A percentile compares a stretch with the other conserved stretches of the same genome.
Evolutionary conservation across 2,888 invertebrate genomes (phyloP).

Genomic region (Caenorhabditis parvicauda): DNA sequence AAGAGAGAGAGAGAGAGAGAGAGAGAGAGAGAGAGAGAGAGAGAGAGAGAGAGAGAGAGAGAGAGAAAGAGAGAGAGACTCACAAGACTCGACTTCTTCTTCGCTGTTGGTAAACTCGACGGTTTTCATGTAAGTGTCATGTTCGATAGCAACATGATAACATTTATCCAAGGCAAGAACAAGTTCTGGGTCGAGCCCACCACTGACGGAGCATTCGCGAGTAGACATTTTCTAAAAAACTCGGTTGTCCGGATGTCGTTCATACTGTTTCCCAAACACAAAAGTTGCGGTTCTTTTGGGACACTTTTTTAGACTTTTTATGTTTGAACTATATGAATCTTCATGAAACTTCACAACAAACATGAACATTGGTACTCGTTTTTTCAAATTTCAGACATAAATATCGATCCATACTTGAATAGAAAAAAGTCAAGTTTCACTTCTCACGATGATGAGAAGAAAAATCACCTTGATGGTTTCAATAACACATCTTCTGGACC

Average conservation of each 20-base stretch:
- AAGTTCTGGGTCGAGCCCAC: conserved; percentile 27
- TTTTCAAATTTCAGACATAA: not conserved
- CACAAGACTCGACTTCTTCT: conserved; percentile 37
- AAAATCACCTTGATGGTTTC: conserved; percentile 35
- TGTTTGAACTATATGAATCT: no score
- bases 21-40: no score
- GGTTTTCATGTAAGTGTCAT: conserved; percentile 37
- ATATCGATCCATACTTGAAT: not conserved
- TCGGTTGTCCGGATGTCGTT: not conserved
- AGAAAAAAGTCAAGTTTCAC: not conserved
- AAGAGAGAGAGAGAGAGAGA: no score
- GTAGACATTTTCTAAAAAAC: conserved; percentile 24
- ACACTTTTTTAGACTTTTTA: no score
- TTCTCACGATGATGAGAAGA: no score
- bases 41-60: no score
- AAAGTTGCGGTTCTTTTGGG: no score
- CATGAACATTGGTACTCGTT: no score
- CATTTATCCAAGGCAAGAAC: conserved; percentile 42
- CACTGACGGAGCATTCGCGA: conserved; percentile 27
- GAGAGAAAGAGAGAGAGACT: no score
- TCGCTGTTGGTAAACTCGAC: conserved; percentile 32
- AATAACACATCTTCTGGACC: conserved; percentile 49
- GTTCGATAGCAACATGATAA: conserved; percentile 46
- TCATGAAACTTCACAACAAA: no score
- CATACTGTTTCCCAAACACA: conserved; percentile 14